Evolutionary conservation across 2,888 invertebrate species (phyloP), one percentile per base, ranked within the genome.

Genomic region (Dryobotodes eremita): DNA sequence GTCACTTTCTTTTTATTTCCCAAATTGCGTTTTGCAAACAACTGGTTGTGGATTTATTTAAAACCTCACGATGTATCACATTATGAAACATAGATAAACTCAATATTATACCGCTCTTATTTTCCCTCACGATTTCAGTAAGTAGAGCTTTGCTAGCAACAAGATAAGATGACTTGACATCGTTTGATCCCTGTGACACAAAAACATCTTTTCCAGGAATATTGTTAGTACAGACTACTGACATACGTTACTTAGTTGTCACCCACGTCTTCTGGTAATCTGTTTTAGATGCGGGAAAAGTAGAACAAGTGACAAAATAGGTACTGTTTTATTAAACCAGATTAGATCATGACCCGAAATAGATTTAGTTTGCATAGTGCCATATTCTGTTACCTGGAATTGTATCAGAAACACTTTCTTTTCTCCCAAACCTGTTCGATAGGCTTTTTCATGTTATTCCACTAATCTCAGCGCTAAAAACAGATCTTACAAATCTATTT

Each of bases 141-240:
- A 57, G n/a, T 0, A 50, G 61, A 77, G n/a, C 23, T 48, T 50
- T 1, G 4, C 48, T 64, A 15, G 42, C n/a, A 13, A 64, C 36
- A 53, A 48, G 50, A 15, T 5, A 53, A 48, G 50, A 15, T 5
- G n/a, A 57, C 15, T 46, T 55, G 69, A 65, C 53, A 80, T 17
- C n/a, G 6, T 57, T 78, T 66, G 72, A 82, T 78, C 64, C 23
- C 4, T 36, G 26, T 78, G 79, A 73, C 64, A 78, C n/a, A 46
- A 62, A 66, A 31, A 62, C 59, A 31, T 66, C 15, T 83, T 13
- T 50, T 61, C 31, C 31, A 31, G 31, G 20, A 69, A 48, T 53
- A 68, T 64, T 36, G 17, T 23, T 55, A 57, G 31, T 7, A 48
- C 17, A 80, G 8, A 57, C 31, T 15, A 50, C 15, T 53, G 57